phyloP scores from a whole-genome alignment of 2,888 invertebrate species.

The Drosophila histrio region DNA sequence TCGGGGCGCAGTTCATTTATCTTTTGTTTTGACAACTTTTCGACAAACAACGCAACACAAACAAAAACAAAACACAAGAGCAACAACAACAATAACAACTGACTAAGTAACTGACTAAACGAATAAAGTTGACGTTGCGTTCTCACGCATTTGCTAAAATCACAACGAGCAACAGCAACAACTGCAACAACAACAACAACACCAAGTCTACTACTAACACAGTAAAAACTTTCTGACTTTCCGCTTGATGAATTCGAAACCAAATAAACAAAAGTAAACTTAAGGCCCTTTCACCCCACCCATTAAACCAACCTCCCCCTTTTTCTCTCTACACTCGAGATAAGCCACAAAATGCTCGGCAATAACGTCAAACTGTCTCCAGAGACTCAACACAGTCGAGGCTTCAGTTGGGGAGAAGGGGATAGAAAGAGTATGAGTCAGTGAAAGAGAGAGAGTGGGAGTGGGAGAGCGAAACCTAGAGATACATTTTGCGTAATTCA shows the following conservation, averaged over 20 bases:
- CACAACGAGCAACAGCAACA: slow-evolving; percentile 6
- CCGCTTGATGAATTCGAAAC: slow-evolving; percentile 77
- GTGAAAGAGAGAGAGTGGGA: background rate
- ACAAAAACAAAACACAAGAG: slow-evolving; percentile 26
- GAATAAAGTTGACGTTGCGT: slow-evolving; percentile 55
- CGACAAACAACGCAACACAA: slow-evolving; percentile 34
- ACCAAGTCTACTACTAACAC: slow-evolving; percentile 22
- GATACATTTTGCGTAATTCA: slow-evolving; percentile 43
- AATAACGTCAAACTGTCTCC: slow-evolving; percentile 66
- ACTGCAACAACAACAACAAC: slow-evolving; percentile 18
- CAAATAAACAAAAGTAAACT: slow-evolving; percentile 70
- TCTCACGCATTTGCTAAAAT: slow-evolving; percentile 71
- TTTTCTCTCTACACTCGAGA: slow-evolving; percentile 15
- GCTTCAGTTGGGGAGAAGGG: background rate
- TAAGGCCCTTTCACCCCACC: slow-evolving; percentile 5
- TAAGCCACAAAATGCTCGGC: slow-evolving; percentile 46
- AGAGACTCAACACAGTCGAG: slow-evolving; percentile 32
- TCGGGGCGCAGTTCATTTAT: slow-evolving; percentile 67
- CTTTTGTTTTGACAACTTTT: slow-evolving; percentile 78
- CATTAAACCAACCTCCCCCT: background rate
- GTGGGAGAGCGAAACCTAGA: background rate
- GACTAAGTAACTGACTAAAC: slow-evolving; percentile 35
- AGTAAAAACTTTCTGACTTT: slow-evolving; percentile 65
- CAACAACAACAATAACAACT: slow-evolving; percentile 37
- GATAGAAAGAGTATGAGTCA: background rate